phyloP scores from a whole-genome alignment of 2,797 vertebrate species.

The Chelonia mydas region DNA sequence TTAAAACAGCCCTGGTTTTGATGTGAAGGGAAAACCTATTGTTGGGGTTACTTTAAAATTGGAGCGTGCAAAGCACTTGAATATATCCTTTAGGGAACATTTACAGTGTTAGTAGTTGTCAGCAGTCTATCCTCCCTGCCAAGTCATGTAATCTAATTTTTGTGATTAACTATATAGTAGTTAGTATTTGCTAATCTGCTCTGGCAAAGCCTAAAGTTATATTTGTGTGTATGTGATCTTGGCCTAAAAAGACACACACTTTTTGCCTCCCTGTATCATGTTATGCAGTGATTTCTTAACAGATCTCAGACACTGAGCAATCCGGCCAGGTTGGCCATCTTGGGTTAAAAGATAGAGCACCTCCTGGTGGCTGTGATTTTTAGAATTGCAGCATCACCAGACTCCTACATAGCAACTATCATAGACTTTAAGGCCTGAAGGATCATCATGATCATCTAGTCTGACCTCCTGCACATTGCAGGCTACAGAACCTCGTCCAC shows the following conservation, averaged over 20 bases:
- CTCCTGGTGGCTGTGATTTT: neutral
- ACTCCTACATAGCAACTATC: neutral
- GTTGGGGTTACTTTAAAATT: neutral
- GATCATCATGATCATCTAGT: neutral
- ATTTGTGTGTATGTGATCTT: neutral
- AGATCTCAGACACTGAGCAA: neutral
- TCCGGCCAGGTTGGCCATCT: rapidly evolving
- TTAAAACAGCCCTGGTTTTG: neutral
- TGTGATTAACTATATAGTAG: neutral
- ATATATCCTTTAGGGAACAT: neutral
- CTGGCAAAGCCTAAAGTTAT: neutral
- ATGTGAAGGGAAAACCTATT: neutral
- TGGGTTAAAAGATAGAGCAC: neutral
- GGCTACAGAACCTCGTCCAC: too few relatives aligned
- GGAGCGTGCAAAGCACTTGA: neutral
- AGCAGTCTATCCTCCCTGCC: too few relatives aligned
- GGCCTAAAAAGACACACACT: rapidly evolving
- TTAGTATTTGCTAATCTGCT: neutral
- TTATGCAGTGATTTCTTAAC: neutral
- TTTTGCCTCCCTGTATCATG: neutral
- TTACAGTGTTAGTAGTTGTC: neutral
- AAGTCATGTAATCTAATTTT: neutral
- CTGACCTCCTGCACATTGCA: neutral
- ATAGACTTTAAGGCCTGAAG: neutral
- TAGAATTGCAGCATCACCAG: neutral